Conservation (phyloP, 2,888 invertebrate genomes). For the Liopterus haemorrhoidalis region DNA sequence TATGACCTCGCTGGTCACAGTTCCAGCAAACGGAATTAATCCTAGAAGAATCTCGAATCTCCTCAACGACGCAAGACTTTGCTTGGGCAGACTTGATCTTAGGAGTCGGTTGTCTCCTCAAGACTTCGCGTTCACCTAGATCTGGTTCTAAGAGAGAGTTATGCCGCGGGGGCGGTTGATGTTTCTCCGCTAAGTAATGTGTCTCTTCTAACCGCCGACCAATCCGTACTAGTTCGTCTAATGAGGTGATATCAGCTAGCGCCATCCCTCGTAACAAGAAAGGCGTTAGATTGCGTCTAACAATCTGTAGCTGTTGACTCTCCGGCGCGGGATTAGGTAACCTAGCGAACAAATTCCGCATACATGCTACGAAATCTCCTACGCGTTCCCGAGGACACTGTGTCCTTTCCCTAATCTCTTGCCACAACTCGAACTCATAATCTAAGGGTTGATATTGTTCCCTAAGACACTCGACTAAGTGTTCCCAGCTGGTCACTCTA, state of each 20-base stretch:
- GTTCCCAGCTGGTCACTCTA: slow-evolving; percentile 1
- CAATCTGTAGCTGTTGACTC: not conserved
- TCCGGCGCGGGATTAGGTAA: slow-evolving; percentile 1
- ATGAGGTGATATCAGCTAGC: not conserved
- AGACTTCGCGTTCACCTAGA: too few relatives aligned
- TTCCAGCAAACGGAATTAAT: not conserved
- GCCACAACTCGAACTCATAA: slow-evolving; percentile 22
- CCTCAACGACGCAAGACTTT: too few relatives aligned
- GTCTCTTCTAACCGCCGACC: not conserved
- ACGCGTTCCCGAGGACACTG: slow-evolving; percentile 24
- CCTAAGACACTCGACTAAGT: not conserved
- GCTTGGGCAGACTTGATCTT: too few relatives aligned
- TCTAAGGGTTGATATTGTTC: slow-evolving; percentile 21
- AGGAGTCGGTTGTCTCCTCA: too few relatives aligned
- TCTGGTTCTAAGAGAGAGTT: slow-evolving; percentile 3
- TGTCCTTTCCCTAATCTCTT: slow-evolving; percentile 18
- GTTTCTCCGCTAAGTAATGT: not conserved
- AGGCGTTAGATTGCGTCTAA: slow-evolving; percentile 2
- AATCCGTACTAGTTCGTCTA: not conserved
- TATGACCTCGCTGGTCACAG: slow-evolving; percentile 6
- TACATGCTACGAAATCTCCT: slow-evolving; percentile 21
- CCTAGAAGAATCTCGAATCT: not conserved
- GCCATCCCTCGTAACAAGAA: slow-evolving; percentile 3
- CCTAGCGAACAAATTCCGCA: slow-evolving; percentile 19
- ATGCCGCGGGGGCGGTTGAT: not conserved